These are phyloP conservation scores for Sula dactylatra DNA, from an alignment of 2,113 vertebrate species.

Conservation along the genomic window DNA sequence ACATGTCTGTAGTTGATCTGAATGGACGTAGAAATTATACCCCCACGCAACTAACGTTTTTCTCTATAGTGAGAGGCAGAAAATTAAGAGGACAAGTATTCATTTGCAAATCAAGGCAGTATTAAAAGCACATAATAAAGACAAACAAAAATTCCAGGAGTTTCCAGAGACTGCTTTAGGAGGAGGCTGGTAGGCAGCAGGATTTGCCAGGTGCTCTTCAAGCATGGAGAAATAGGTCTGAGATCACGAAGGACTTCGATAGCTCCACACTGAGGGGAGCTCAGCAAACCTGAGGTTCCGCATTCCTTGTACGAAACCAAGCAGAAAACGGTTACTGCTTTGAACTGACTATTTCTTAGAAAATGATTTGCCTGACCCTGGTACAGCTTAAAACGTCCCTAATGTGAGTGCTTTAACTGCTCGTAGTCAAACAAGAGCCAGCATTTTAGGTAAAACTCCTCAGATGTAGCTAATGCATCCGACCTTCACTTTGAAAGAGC, in stretches of 20 bases:
- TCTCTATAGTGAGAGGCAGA: neutral
- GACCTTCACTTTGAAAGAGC: neutral
- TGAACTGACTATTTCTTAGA: neutral
- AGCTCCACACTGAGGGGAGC: neutral
- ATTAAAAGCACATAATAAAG: neutral
- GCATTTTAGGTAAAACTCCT: neutral
- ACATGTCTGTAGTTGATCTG: neutral
- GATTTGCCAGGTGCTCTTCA: neutral
- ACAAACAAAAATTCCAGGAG: neutral
- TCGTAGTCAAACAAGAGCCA: neutral
- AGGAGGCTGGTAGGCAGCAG: neutral
- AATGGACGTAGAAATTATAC: neutral
- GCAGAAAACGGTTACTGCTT: constrained; percentile 19
- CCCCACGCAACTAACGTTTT: neutral
- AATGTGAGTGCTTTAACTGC: neutral
- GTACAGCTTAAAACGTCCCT: neutral
- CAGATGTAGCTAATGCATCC: neutral
- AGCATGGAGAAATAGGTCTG: neutral
- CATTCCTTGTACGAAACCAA: constrained; percentile 9
- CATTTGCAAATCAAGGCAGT: neutral
- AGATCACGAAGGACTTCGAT: neutral
- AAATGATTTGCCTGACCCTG: neutral
- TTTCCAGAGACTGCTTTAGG: neutral
- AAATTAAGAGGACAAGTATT: neutral
- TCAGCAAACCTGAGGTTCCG: neutral